Evolutionary conservation across 1,140 invertebrate genomes (phyloP).

Genomic region (Formica exsecta): DNA sequence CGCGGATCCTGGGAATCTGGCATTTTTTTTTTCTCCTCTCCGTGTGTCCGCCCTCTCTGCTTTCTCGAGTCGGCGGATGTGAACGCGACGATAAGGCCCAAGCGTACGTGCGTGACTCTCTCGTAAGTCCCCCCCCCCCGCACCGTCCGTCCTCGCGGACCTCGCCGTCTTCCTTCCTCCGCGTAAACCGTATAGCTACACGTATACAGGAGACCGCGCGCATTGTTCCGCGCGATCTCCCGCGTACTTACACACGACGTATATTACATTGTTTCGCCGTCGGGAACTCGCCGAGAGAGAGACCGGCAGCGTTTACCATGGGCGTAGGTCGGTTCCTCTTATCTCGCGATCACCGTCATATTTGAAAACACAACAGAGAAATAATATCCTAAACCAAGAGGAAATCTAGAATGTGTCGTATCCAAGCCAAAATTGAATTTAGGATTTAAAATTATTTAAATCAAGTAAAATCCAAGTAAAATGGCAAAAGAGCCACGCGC

Average conservation of each 20-base stretch:
- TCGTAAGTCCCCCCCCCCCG: slow-evolving; percentile 36
- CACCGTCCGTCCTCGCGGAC: slow-evolving; percentile 13
- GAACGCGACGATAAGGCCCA: slow-evolving; percentile 82
- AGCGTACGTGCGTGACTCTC: slow-evolving; percentile 81
- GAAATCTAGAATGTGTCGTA: neutral
- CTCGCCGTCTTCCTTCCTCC: slow-evolving; percentile 64
- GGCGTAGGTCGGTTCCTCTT: slow-evolving; percentile 15
- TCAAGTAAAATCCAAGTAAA: no score
- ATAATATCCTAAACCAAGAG: slow-evolving; percentile 12
- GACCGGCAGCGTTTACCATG: slow-evolving; percentile 46
- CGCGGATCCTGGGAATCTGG: slow-evolving; percentile 80
- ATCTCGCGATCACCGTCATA: slow-evolving; percentile 34
- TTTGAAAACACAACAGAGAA: slow-evolving; percentile 39
- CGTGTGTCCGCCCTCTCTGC: slow-evolving; percentile 67
- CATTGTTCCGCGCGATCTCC: slow-evolving; percentile 76
- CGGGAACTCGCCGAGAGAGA: slow-evolving; percentile 55
- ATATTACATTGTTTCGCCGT: slow-evolving; percentile 73
- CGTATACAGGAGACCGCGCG: slow-evolving; percentile 23
- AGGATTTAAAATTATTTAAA: neutral
- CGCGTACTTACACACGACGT: slow-evolving; percentile 71
- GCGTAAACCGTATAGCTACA: slow-evolving; percentile 7
- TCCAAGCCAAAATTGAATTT: neutral
- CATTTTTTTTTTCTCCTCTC: slow-evolving; percentile 69
- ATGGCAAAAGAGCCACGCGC: no score
- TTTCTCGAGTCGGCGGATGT: slow-evolving; percentile 82